These are phyloP conservation scores for Hecatera dysodea DNA, from an alignment of 2,888 invertebrate genomes.

Conservation along the genomic window DNA sequence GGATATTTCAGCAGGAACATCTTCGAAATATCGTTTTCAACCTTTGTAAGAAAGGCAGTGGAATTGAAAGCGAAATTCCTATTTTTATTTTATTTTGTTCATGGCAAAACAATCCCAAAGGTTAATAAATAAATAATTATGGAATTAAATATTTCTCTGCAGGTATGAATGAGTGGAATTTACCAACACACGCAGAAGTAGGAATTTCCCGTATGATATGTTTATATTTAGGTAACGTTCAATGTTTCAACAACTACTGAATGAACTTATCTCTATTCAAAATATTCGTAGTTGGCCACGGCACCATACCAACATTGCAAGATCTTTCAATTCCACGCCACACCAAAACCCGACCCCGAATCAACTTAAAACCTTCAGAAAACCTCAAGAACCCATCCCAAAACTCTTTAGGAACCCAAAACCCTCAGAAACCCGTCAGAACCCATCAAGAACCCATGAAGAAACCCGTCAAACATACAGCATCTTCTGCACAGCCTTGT, in stretches of 20 bases:
- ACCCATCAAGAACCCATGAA: slow-evolving; percentile 6
- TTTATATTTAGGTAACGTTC: too few species aligned
- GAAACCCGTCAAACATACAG: slow-evolving; percentile 71
- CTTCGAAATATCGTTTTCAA: background rate
- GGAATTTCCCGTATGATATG: too few species aligned
- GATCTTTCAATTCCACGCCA: slow-evolving; percentile 43
- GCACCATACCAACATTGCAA: background rate
- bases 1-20: background rate
- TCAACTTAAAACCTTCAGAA: slow-evolving; percentile 4
- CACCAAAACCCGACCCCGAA: slow-evolving; percentile 26
- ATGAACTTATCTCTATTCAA: too few species aligned
- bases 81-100: too few species aligned
- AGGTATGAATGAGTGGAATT: too few species aligned
- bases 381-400: slow-evolving; percentile 1
- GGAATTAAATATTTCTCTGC: too few species aligned
- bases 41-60: slow-evolving; percentile 3
- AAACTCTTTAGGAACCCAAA: background rate
- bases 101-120: too few species aligned
- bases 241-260: too few species aligned
- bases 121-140: too few species aligned
- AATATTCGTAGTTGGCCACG: background rate
- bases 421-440: background rate
- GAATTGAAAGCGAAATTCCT: slow-evolving; percentile 31
- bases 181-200: too few species aligned
- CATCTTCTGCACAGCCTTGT: slow-evolving; percentile 95